phyloP scores from a whole-genome alignment of 2,797 vertebrate species.

The Vespertilio murinus region DNA sequence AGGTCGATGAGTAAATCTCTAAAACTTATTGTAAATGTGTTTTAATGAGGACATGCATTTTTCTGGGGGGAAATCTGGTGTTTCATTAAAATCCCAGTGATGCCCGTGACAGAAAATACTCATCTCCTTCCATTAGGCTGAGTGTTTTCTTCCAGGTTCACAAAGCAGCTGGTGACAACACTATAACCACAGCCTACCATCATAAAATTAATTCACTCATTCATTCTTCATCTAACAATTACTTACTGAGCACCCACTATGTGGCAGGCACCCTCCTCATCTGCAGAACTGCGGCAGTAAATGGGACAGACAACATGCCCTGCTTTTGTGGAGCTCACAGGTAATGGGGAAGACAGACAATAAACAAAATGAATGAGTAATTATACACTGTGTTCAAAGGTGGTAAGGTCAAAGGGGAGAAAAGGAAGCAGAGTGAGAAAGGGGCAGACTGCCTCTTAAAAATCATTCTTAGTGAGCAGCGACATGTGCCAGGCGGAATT shows the following conservation, averaged over 20 bases:
- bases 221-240: not conserved
- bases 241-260: not conserved
- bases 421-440: not conserved
- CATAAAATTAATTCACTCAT: not conserved
- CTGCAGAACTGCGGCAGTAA: not conserved
- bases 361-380: not conserved
- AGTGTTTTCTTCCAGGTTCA: not conserved
- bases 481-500: not conserved
- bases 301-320: not conserved
- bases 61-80: not conserved
- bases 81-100: constrained; percentile 33
- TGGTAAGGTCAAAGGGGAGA: not conserved
- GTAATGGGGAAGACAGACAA: not conserved
- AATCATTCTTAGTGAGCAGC: not conserved
- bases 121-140: not conserved
- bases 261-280: not conserved
- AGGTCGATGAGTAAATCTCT: not conserved
- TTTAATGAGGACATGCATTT: not conserved
- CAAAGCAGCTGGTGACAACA: not conserved
- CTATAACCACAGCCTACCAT: not conserved
- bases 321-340: not conserved
- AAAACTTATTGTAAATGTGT: not conserved
- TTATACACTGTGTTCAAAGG: not conserved
- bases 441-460: not conserved
- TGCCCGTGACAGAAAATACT: not conserved